Base-by-base conservation (phyloP, 2,797 vertebrate species). In the Moxostoma hubbsi region DNA sequence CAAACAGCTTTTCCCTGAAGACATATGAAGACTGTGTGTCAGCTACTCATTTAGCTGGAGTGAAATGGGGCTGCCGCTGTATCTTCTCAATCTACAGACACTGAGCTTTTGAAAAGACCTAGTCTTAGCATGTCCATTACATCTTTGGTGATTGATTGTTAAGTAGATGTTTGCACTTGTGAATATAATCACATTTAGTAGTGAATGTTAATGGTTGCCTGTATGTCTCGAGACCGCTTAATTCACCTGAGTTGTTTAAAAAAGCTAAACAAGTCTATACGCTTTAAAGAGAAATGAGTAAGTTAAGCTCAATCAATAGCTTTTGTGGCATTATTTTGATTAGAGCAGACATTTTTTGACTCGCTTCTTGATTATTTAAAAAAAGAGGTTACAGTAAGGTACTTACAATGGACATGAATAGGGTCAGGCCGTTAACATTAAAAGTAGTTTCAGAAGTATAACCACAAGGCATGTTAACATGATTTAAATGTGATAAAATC, bases 11-110 rank as follows among this genome's bases (percentile, higher is more conserved):
- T 80, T 82, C 84, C 84, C 85, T 65, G 72, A 83, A 87, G 85
- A 85, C 84, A 79, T 85, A 84, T 82, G 82, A 84, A 75, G 68
- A 70, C 82, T 73, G 85, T 72, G 85, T 84, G 84, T 86, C 84
- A 80, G 83, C 85, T 85, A 78, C 85, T 86, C 82, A 85, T 86
- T 86, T 85, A 86, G 83, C 72, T 64, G 68, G 66, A 75, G 82
- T 81, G 80, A 81, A 66, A 74, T 50, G 66, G 61, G 69, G 63
- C 66, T 67, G 50, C 73, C 58, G 51, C 75, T 75, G 74, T 77
- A 68, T 79, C 73, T 76, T 68, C 69, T 68, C 74, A 50, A 81
- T 82, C 80, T 80, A 50, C 51, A 77, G 73, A 63, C 74, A 10
- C 64, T 18, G 79, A 65, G 78, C 70, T 77, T 49, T 79, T 81